Base-by-base conservation (phyloP, 1,140 invertebrate genomes). In the Drosophila carrolli region DNA sequence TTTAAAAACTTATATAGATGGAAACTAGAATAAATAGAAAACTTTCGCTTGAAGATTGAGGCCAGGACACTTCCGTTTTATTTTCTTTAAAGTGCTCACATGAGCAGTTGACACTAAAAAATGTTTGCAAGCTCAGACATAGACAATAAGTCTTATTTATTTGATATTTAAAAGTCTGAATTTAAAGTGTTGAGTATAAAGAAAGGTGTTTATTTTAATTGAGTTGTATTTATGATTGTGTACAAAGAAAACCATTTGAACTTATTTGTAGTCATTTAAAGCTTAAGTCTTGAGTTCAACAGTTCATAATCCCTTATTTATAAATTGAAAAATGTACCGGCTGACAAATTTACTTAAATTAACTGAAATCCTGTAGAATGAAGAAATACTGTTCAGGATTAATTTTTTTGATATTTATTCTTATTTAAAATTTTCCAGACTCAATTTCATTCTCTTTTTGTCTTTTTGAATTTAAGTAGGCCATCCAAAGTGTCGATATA, bases 391-490 rank as follows among this genome's bases (percentile, higher is more conserved):
- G 9, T 27, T 47, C 11, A 47, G 14, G 43, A 46, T 46, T 5
- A 9, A 19, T 23, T 46, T 46, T 46, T 46, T 46, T 19, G 4
- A 48, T 48, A 48, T 48, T 48, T 48, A 68, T 9, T 37, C 60
- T 68, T 41, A 11, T n/a, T 35, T 2, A 35, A 44, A 40, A 37
- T 13, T 32, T 10, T 48, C 14, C 19, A 8, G 23, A 44, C 50
- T 13, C 32, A 40, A 50, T 70, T 40, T 57, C 16, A 4, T 19
- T 38, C 55, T 47, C 6, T 46, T 53, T 37, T 57, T 60, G 59
- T 61, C 35, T 57, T 73, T 65, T 47, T 43, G 58, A 77, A 78
- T 67, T 70, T 61, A 88, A 83, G 79, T 88, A 81, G 81, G 83
- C 62, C 84, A 83, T 61, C 53, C 79, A 75, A 76, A 81, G 51